phyloP scores from a whole-genome alignment of 2,113 vertebrate species.

The Vidua macroura region DNA sequence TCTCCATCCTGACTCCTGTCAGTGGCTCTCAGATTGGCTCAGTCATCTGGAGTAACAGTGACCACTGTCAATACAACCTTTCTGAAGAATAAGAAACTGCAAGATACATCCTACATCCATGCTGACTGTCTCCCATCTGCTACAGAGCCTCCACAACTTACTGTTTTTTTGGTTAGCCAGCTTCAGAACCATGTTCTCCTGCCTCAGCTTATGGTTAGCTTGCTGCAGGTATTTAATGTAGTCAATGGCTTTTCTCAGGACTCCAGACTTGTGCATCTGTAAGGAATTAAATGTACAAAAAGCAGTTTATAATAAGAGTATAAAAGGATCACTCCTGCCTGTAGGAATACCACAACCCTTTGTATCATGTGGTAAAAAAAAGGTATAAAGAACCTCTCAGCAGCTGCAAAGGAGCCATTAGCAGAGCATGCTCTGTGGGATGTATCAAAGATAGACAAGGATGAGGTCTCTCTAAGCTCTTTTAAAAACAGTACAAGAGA shows the following conservation, averaged over 20 bases:
- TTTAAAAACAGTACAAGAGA: not conserved
- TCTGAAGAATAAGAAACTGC: not conserved
- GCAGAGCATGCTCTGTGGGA: fast-evolving
- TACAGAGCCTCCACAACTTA: slow-evolving; percentile 67
- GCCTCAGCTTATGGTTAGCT: slow-evolving; percentile 92
- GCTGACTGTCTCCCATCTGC: not conserved
- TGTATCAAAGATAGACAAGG: not conserved
- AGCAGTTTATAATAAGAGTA: not conserved
- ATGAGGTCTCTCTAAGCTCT: not conserved
- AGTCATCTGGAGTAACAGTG: not conserved
- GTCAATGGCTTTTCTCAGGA: slow-evolving; percentile 95
- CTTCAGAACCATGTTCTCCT: slow-evolving; percentile 95
- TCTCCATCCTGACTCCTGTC: not conserved
- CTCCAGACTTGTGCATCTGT: slow-evolving; percentile 97
- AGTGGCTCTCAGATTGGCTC: not conserved
- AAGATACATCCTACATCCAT: not conserved
- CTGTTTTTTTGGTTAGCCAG: slow-evolving; percentile 95
- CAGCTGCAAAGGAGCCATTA: not conserved
- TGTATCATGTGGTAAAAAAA: not conserved
- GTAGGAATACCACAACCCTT: not conserved
- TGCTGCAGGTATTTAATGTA: slow-evolving; percentile 98
- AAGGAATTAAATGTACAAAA: not conserved
- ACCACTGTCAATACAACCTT: not conserved
- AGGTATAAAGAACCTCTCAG: not conserved
- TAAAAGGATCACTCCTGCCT: not conserved